These are phyloP conservation scores for Branchinecta sandiegonensis DNA, from an alignment of 2,888 invertebrate genomes.

Conservation along the genomic window DNA sequence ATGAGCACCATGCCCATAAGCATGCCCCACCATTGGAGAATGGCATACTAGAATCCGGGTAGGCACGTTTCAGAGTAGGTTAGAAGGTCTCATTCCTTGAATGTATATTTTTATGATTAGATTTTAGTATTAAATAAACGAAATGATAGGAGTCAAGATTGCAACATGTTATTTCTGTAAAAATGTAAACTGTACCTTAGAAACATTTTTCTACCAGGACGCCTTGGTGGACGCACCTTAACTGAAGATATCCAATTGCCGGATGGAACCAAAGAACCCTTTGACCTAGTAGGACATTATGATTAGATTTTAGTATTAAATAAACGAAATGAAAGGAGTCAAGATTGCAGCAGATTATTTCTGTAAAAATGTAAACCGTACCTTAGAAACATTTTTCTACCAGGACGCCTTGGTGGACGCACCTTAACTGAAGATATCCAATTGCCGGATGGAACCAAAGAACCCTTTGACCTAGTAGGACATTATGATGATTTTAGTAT, in stretches of 20 bases:
- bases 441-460: conserved; percentile 29
- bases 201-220: conserved; percentile 26
- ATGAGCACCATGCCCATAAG: too few species aligned
- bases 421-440: conserved; percentile 31
- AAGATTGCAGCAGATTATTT: too few species aligned
- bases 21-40: too few species aligned
- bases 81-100: too few species aligned
- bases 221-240: conserved; percentile 37
- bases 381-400: not conserved
- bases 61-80: too few species aligned
- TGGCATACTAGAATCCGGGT: too few species aligned
- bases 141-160: too few species aligned
- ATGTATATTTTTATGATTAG: too few species aligned
- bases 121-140: too few species aligned
- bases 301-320: conserved; percentile 23
- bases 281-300: conserved; percentile 37
- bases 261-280: conserved; percentile 30
- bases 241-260: conserved; percentile 28
- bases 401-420: conserved; percentile 36
- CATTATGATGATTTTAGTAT: conserved; percentile 26
- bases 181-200: not conserved
- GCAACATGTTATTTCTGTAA: not conserved
- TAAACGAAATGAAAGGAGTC: too few species aligned
- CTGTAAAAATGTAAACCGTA: not conserved
- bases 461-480: conserved; percentile 34